Base-by-base conservation (phyloP, 2,113 vertebrate genomes). In the Planiliza haematocheilus region DNA sequence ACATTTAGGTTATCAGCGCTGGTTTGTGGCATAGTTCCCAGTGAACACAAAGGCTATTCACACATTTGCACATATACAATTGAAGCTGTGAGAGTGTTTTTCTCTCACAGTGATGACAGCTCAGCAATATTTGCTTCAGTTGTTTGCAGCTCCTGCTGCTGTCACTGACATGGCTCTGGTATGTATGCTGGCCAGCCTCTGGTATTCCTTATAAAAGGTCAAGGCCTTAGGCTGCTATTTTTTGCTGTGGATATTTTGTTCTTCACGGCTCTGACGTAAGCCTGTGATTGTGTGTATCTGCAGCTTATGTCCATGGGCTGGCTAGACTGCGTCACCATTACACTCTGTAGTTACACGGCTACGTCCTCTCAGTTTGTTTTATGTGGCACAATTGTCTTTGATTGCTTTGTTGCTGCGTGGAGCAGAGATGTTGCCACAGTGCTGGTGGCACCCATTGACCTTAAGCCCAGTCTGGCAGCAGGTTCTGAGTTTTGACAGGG, bases 401-500 rank as follows among this genome's bases (percentile, higher is more conserved):
- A 77, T 75, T 77, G 74, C 73, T 72, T 77, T 79, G 79, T 77
- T 81, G 73, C 72, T 76, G 69, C 64, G 12, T 9, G 60, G 56
- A 81, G 83, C 74, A 79, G 69, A 52, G 80, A 84, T 74, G 78
- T 70, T 83, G 81, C 80, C 72, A 73, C 74, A 60, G 58, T 17
- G 85, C 87, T 77, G 11, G 61, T 77, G 84, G 90, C 86, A 21
- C 52, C 70, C 68, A 20, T 82, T 89, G 88, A 90, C 89, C 89
- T 90, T 90, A 84, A 89, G 93, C 91, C 91, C 88, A 88, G 70
- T 86, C 74, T 84, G 86, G 90, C 88, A 86, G 90, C 92, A 91
- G 91, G 91, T 91, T 91, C 79, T 68, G 84, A 89, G 85, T 87
- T 93, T 91, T 92, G 90, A 93, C 89, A 85, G 90, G 80, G 79